Conservation (phyloP, 2,113 vertebrate species). For the Apteryx owenii region DNA sequence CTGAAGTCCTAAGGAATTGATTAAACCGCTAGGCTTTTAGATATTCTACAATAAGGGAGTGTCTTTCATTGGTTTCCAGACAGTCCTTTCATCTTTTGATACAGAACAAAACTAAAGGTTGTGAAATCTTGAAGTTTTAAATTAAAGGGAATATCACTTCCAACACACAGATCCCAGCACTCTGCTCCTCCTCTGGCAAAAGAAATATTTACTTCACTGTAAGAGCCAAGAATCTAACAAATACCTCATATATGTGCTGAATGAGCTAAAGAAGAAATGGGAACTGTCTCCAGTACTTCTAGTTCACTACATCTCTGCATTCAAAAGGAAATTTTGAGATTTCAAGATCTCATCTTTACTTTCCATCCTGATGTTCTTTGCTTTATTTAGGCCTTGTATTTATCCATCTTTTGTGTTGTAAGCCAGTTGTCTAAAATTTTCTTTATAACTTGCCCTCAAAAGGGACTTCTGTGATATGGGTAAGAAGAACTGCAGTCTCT, state of each 20-base stretch:
- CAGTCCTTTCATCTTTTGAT: neutral
- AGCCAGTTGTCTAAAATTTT: neutral
- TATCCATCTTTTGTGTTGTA: neutral
- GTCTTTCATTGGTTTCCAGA: neutral
- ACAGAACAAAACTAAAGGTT: neutral
- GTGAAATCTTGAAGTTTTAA: neutral
- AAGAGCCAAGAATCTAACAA: neutral
- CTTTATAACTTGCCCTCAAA: neutral
- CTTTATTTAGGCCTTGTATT: neutral
- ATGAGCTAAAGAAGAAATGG: neutral
- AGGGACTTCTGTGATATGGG: neutral
- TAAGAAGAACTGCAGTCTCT: neutral
- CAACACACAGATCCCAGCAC: neutral
- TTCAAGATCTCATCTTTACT: neutral
- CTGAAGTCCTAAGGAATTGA: neutral
- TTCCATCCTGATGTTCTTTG: neutral
- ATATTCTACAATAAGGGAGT: neutral
- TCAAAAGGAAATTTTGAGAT: neutral
- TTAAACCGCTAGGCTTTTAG: neutral
- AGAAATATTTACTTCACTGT: neutral
- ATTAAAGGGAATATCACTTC: neutral
- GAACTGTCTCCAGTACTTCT: neutral
- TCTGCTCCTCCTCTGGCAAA: neutral
- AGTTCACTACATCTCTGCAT: neutral
- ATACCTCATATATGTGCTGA: neutral